A percentile compares a stretch with the other conserved stretches of the same genome.
phyloP scores from a whole-genome alignment of 2,888 invertebrate genomes.

The Tanypteryx hageni region DNA sequence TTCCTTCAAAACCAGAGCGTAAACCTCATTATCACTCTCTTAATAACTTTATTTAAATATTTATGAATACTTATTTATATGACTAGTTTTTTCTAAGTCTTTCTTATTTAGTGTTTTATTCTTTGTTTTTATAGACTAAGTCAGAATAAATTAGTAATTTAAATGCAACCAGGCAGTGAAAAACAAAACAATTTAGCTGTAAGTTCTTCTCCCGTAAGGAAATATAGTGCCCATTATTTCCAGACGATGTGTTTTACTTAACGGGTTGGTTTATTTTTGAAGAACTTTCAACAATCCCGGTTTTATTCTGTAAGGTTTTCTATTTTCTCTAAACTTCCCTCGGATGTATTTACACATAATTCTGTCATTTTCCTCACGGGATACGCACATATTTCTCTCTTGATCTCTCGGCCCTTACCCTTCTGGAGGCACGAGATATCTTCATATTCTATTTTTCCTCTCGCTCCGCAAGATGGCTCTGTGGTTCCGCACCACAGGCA shows the following conservation, averaged over 20 bases:
- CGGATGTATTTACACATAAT: constrained; percentile 42
- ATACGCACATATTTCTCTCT: not conserved
- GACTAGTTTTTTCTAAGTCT: too few species aligned
- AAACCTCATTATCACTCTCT: too few species aligned
- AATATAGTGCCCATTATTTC: not conserved
- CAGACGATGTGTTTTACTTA: not conserved
- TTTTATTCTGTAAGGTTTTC: not conserved
- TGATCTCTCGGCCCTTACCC: not conserved
- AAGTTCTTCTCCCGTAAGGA: not conserved
- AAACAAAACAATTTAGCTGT: not conserved
- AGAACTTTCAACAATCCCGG: not conserved
- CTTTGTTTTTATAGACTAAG: too few species aligned
- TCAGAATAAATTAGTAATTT: not conserved
- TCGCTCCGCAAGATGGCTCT: constrained; percentile 4
- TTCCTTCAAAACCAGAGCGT: too few species aligned
- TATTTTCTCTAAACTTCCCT: not conserved
- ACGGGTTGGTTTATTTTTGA: not conserved
- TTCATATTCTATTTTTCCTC: constrained; percentile 25
- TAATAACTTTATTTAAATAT: too few species aligned
- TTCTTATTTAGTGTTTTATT: too few species aligned
- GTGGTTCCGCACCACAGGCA: not conserved
- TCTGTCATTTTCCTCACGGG: constrained; percentile 43
- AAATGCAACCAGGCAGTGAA: not conserved
- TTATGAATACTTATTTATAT: too few species aligned
- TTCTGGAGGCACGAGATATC: constrained; percentile 21